Evolutionary conservation across 1,140 invertebrate species (phyloP).

Genomic region (Drosophila navojoa): DNA sequence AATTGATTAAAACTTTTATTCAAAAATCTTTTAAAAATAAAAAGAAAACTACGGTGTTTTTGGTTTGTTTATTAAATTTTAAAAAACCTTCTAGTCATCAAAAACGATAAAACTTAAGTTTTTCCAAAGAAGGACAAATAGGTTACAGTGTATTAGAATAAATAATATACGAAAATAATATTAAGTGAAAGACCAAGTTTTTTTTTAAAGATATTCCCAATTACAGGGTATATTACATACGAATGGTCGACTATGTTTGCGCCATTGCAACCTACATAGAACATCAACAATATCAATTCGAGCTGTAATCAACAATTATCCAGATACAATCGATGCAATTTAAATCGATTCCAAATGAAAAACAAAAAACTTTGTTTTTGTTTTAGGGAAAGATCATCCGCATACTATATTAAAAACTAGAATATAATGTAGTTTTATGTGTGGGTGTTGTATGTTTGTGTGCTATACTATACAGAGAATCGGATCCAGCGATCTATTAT

Average conservation of each 20-base stretch:
- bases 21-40: too few relatives aligned
- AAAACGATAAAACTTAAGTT: too few relatives aligned
- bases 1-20: too few relatives aligned
- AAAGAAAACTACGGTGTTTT: too few relatives aligned
- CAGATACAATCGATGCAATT: constrained; percentile 41
- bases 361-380: neutral
- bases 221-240: constrained; percentile 7
- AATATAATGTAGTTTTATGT: neutral
- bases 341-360: neutral
- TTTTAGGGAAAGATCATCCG: neutral
- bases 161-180: too few relatives aligned
- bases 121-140: too few relatives aligned
- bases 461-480: constrained; percentile 52
- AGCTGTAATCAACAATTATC: constrained; percentile 55
- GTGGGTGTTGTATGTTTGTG: neutral
- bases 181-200: too few relatives aligned
- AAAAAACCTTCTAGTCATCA: too few relatives aligned
- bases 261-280: neutral
- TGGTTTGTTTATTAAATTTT: too few relatives aligned
- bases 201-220: too few relatives aligned
- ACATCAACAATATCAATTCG: constrained; percentile 23
- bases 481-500: constrained; percentile 64
- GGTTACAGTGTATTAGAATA: too few relatives aligned
- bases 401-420: neutral
- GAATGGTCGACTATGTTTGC: constrained; percentile 10